Evolutionary conservation across 2,797 vertebrate species (phyloP), one percentile per base, ranked within the genome.

Genomic region (Galago senegalensis): DNA sequence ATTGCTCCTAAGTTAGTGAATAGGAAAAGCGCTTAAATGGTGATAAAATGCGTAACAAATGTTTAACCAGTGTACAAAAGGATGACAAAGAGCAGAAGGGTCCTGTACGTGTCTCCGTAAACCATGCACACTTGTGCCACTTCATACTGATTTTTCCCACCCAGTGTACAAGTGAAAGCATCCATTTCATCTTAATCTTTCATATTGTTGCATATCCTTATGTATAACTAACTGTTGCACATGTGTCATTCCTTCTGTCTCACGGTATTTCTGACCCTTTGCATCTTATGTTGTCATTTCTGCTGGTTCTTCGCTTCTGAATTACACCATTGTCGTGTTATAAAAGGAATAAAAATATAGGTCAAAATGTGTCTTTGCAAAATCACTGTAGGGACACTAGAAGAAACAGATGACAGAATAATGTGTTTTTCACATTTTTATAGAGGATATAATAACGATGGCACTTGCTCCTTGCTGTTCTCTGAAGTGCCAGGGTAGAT

Each of bases 1-100:
- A 91, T 96, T 93, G 89, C 75, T 89, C 95, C 76, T 87, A 97
- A 95, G 95, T 94, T 97, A 96, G 92, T 96, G 58, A 95, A 79
- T 89, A 96, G 67, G 67, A 87, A 94, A 96, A 95, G 81, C 7
- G 27, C 72, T 97, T 82, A 60, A 93, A 73, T 83, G 37, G 91
- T 93, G 93, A 93, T 91, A 97, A 94, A 87, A 95, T 94, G 75
- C 2, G 0, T 79, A 96, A 90, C 80, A 85, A 96, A 82, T 86
- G 43, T 86, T 93, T 93, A 89, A 75, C 56, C 87, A 76, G 53
- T 31, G 46, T 88, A 60, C 69, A 53, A 73, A 69, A 60, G 69
- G 69, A 69, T 95, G 81, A 93, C 69, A 75, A 70, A 34, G 60
- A 89, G 43, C 89, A 77, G 46, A 69, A 49, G 8, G 43, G 16